Base-by-base conservation (phyloP, 2,113 vertebrate genomes). In the Anhinga anhinga region DNA sequence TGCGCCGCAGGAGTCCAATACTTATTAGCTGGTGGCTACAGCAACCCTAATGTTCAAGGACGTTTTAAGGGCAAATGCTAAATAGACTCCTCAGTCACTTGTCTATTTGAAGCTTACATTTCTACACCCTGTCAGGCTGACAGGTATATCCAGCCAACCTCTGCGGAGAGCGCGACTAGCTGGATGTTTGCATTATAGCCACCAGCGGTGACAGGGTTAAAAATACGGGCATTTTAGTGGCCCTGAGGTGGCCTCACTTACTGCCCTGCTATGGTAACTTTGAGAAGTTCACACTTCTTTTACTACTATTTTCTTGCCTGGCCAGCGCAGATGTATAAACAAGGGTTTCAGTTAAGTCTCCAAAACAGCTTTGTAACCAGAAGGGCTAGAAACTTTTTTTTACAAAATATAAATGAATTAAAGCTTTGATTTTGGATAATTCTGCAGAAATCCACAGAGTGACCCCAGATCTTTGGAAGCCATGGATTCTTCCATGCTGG, bases 351-450 rank as follows among this genome's bases (percentile, higher is more conserved):
- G 95, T 96, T 53, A 55, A 90, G 90, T 97, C 92, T 94, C 88
- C 72, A 78, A 90, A 95, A 95, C 76, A 95, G 86, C 90, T 98
- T 97, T 92, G 92, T 90, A 95, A 97, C 25, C 53, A 91, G 96
- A 98, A 98, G 97, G 98, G 97, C 97, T 98, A 98, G 86, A 95
- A 93, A 95, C 16, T 69, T 58, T 65, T 92, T 95, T 88, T 67
- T 9, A 27, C 44, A 86, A 87, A 70, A 69, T 63, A 34, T 18
- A 71, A 71, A 47, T 71, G 61, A 50, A 78, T 55, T n/a, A 95
- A 96, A 83, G 82, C 84, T 91, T 92, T 61, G 47, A 92, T 95
- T 96, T 94, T 82, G 82, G 80, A 95, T 81, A 96, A 73, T 82
- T 96, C 86, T 97, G 95, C 90, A 95, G 90, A 98, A 87, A 73